phyloP scores from a whole-genome alignment of 2,113 vertebrate genomes.

The Psittacula cyanocephala region DNA sequence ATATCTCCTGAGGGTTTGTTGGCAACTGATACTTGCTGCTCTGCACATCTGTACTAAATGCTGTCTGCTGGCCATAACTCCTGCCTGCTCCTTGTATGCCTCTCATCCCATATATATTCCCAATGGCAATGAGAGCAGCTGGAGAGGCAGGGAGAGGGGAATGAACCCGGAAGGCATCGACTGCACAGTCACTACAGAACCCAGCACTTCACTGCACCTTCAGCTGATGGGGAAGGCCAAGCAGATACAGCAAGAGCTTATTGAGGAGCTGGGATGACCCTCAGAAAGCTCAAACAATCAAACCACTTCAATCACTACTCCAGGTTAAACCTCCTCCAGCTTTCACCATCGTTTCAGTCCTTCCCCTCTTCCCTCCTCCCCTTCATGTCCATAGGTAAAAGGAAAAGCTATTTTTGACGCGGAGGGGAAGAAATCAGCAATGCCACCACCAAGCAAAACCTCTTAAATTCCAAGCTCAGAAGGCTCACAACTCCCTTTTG shows the following conservation, averaged over 20 bases:
- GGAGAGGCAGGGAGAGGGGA: slow-evolving; percentile 1
- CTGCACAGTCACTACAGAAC: not conserved
- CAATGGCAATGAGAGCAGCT: not conserved
- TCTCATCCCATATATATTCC: not conserved
- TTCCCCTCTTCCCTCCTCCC: not conserved
- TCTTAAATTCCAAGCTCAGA: not conserved
- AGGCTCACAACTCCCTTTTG: slow-evolving; percentile 19
- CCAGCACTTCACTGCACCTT: not conserved
- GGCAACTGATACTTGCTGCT: slow-evolving; percentile 36
- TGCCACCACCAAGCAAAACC: not conserved
- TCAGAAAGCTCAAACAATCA: not conserved
- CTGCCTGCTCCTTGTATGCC: not conserved
- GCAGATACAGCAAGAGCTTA: not conserved
- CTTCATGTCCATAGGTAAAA: not conserved
- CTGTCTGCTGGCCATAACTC: slow-evolving; percentile 46
- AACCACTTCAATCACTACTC: not conserved
- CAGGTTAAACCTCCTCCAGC: not conserved
- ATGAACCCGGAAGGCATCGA: not conserved
- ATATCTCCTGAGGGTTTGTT: slow-evolving; percentile 52
- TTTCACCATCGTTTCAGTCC: not conserved
- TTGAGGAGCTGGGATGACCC: not conserved
- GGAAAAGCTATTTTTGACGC: not conserved
- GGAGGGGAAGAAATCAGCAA: not conserved
- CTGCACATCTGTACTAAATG: slow-evolving; percentile 47
- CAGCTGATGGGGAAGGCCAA: not conserved